Evolutionary conservation across 30 jellyfish, hydroid and myxozoan genomes (phyloP), one percentile per base, ranked within the genome.

Genomic region (Aurelia aurita complex sp. Pacific): DNA sequence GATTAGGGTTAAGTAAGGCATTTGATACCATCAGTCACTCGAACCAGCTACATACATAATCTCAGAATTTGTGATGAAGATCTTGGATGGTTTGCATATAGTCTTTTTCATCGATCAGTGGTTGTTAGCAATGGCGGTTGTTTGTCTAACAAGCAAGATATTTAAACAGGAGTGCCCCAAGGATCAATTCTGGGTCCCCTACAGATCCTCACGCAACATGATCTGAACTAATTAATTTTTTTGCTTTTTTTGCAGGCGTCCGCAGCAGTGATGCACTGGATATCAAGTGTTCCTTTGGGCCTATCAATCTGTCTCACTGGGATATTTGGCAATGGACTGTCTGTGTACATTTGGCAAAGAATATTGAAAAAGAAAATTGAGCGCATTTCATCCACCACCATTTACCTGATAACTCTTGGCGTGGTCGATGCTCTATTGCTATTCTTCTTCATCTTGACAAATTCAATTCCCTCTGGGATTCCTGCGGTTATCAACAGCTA

Each of bases 221-320:
- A 23, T 23, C 29, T 23, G 29, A 23, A 23, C 29, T 23, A 23
- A 23, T 23, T 23, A 23, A 23, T 23, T 23, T 23, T 23, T 6
- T 40, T 40, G 6, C 0, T 40, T 63, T 18, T 69, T 54, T 62
- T 82, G 35, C 35, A 82, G 92, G 92, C 66, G 15, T 43, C 60
- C 5, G 79, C 85, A 16, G 65, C 66, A 38, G 50, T 46, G 43
- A 74, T 90, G 79, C 96, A 90, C 82, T 90, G 97, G 97, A 65
- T 90, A 8, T 79, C 77, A 34, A 84, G 90, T 66, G 96, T 84
- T n/a, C 97, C 97, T 5, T 34, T 90, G 4, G 97, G 97, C 4
- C 67, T 53, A 35, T 36, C 85, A 43, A 84, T 90, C 72, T 38
- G 96, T 46, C 29, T 79, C 17, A 15, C 73, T 36, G 97, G 97